Conservation (phyloP, 1,140 invertebrate species). For the Periplaneta americana region DNA sequence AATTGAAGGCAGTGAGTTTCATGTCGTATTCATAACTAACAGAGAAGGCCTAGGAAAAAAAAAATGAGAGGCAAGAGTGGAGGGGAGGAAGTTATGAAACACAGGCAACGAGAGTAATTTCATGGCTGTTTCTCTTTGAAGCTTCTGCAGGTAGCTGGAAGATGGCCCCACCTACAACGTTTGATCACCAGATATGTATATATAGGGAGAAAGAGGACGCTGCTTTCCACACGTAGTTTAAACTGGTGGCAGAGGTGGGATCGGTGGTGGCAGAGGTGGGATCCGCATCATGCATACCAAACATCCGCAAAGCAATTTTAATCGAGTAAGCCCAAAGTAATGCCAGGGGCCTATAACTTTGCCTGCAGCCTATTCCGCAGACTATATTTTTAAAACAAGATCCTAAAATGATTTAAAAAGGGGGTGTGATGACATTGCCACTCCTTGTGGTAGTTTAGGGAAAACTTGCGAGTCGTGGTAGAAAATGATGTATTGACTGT, state of each 20-base stretch:
- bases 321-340: not conserved
- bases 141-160: not conserved
- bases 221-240: not conserved
- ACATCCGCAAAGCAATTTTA: not conserved
- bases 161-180: too few relatives aligned
- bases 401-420: not conserved
- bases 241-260: not conserved
- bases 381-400: not conserved
- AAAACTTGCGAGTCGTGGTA: not conserved
- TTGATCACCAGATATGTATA: not conserved
- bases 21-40: not conserved
- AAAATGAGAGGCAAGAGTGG: too few relatives aligned
- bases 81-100: not conserved
- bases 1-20: not conserved
- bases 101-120: too few relatives aligned
- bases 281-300: not conserved
- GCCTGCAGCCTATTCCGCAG: not conserved
- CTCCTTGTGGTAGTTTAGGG: not conserved
- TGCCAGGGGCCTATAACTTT: not conserved
- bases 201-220: not conserved
- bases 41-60: too few relatives aligned
- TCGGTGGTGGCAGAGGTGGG: not conserved
- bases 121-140: not conserved
- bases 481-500: not conserved
- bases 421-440: not conserved